Evolutionary conservation across 2,888 invertebrate genomes (phyloP), one percentile per base, ranked within the genome.

Genomic region (Smittia aterrima): DNA sequence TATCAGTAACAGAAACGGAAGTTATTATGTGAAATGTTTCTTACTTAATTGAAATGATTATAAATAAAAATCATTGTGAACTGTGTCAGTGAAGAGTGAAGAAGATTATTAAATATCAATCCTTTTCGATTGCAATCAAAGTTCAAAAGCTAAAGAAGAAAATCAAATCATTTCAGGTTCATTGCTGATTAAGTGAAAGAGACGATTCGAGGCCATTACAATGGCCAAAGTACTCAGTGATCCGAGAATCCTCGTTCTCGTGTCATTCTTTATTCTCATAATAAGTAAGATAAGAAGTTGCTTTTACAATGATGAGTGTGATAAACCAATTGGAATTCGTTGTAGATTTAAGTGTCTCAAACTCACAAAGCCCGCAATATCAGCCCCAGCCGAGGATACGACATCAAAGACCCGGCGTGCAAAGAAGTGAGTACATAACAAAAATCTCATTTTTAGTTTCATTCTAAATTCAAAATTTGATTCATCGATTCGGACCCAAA

Each of bases 1-100:
- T 70, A 70, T 70, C 70, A 70, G 70, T 11, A 25, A 24, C 24
- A 16, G 32, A 41, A 64, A 27, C 70, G 70, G 70, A 70, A 70
- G 70, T 70, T 54, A 22, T 64, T 27, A 64, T 64, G 27, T 64
- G 64, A 16, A 64, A 2, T 22, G 7, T 27, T 13, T 25, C 2
- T 25, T 25, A 22, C 9, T 27, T 64, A 64, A 64, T 64, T 64
- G 64, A 64, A 64, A 27, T 11, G 18, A 20, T 58, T 58, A 3
- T n/a, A n/a, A n/a, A n/a, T n/a, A n/a, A n/a, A n/a, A n/a, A n/a
- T n/a, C 4, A 9, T 32, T 32, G 32, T 32, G 32, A 32, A 32
- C 32, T 32, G 32, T 32, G 32, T 32, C 32, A 32, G 16, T 47
- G 47, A 47, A 47, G 2, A 47, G 16, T 47, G 47, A 47, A 47